These are phyloP conservation scores for Sus scrofa DNA, from an alignment of 2,113 vertebrate species.

Conservation along the genomic window T2T-Sscrofa CM000826.6:141576001-141576500, in stretches of 20 bases:
- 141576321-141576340: not conserved
- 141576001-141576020: constrained; percentile 79
- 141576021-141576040: constrained; percentile 76
- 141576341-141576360: not conserved
- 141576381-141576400: not conserved
- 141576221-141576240: constrained; percentile 49
- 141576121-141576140: constrained; percentile 73
- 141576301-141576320: constrained; percentile 56
- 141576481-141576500: not conserved
- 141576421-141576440: not conserved
- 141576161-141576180: constrained; percentile 83
- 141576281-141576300: not conserved
- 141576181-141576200: constrained; percentile 71
- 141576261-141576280: constrained; percentile 63
- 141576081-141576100: constrained; percentile 82
- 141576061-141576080: constrained; percentile 67
- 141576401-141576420: constrained; percentile 31
- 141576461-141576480: not conserved
- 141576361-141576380: constrained; percentile 14
- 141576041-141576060: constrained; percentile 78
- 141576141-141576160: constrained; percentile 6
- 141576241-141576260: constrained; percentile 69
- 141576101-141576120: constrained; percentile 77
- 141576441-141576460: not conserved
- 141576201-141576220: constrained; percentile 59